Base-by-base conservation (phyloP, 2,797 vertebrate genomes). In the Labeo calbasu region DNA sequence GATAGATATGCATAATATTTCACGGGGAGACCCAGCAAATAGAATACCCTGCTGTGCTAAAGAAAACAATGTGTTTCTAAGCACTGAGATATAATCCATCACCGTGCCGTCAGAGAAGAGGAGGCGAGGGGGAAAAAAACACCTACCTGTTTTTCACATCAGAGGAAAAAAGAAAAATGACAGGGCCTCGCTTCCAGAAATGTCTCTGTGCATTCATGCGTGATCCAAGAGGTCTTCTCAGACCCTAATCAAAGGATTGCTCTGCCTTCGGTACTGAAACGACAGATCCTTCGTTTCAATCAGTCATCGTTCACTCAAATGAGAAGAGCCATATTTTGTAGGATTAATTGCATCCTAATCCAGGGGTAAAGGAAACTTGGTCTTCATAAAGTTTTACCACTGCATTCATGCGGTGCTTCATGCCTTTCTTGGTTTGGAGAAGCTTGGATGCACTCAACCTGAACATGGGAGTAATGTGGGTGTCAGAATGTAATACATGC, bases 11-110 rank as follows among this genome's bases (percentile, higher is more conserved):
- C 96, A 94, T 97, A 95, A 96, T 98, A 96, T 96, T 97, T 98
- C 96, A 96, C 94, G 92, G 94, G 94, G 96, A 96, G 94, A 95
- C 95, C 95, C 95, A 94, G 96, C 96, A 97, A 99, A 99, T 97
- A 98, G 97, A 97, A 98, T 97, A 96, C 96, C 98, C 98, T 98
- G 97, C 97, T 98, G 97, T 96, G 97, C 97, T 98, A 98, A 99
- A 97, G 97, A 98, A 98, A 99, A 99, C 97, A 99, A 96, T 96
- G 97, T 97, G 96, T 96, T 98, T 97, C 96, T 96, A 96, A 96
- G 95, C 95, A 95, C 96, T 94, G 96, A 96, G 97, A 96, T 96
- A 96, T 96, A 95, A 99, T 98, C 97, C 96, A 98, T 98, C 97
- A 99, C 94, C 92, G 94, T 95, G 95, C 96, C 95, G 95, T 96